A percentile compares a stretch with the other conserved stretches of the same genome.
Conservation (phyloP, 2,797 vertebrate genomes). For the Melopsittacus undulatus region DNA sequence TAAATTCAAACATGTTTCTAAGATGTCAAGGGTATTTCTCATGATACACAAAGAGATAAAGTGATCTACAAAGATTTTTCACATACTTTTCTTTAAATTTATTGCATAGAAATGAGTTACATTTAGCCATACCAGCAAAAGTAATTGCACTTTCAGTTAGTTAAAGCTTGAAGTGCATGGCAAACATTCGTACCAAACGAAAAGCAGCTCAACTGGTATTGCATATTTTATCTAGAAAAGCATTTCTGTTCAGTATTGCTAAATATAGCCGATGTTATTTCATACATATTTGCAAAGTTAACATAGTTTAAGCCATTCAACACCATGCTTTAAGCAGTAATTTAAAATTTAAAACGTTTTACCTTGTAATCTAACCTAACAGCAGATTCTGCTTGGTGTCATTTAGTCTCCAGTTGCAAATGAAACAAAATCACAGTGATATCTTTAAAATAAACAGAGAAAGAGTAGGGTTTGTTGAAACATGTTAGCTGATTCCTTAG, state of each 20-base stretch:
- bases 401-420: constrained; percentile 79
- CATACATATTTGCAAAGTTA: constrained; percentile 64
- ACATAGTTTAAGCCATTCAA: constrained; percentile 65
- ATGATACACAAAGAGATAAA: constrained; percentile 14
- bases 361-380: constrained; percentile 81
- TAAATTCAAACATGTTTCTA: constrained; percentile 27
- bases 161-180: constrained; percentile 30
- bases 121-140: constrained; percentile 31
- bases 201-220: constrained; percentile 32
- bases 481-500: constrained; percentile 73
- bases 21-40: constrained; percentile 4
- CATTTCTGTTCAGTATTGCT: constrained; percentile 30
- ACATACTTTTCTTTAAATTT: background rate
- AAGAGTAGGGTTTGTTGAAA: constrained; percentile 74
- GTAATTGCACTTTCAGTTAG: constrained; percentile 10
- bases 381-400: constrained; percentile 77
- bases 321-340: constrained; percentile 73
- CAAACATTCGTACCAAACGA: constrained; percentile 52
- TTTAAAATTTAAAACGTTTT: constrained; percentile 77
- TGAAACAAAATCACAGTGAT: constrained; percentile 75
- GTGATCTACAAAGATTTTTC: constrained; percentile 15
- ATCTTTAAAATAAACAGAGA: constrained; percentile 73
- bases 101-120: constrained; percentile 31
- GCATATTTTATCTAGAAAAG: constrained; percentile 53
- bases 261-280: constrained; percentile 48